Percentiles rank a stretch among this genome's conserved stretches.
phyloP scores from a whole-genome alignment of 2,797 vertebrate genomes.

The Tragelaphus eurycerus region DNA sequence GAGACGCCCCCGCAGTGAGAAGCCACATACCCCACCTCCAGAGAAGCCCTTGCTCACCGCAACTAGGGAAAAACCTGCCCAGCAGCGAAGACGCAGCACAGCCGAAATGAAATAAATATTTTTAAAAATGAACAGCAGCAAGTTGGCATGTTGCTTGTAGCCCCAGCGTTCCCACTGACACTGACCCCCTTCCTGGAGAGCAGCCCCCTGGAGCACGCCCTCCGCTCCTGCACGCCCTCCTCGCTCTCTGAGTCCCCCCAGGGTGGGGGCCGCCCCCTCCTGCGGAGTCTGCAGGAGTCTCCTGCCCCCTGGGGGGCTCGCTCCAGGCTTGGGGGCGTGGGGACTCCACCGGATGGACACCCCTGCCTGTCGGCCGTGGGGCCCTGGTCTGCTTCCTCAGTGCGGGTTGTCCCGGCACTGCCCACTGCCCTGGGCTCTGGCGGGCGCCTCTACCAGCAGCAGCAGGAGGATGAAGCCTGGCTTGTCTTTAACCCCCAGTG shows the following conservation, averaged over 20 bases:
- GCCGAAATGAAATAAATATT: neutral
- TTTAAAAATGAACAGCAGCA: fast-evolving
- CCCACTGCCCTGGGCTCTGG: fast-evolving
- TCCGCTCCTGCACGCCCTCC: neutral
- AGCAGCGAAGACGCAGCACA: too few relatives aligned
- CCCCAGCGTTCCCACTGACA: fast-evolving
- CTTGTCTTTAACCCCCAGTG: neutral
- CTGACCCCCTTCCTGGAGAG: neutral
- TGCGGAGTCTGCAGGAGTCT: neutral
- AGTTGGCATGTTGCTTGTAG: neutral
- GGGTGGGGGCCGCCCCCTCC: too few relatives aligned
- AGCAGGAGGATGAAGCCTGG: neutral
- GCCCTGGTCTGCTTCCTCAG: neutral
- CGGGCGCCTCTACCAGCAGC: fast-evolving
- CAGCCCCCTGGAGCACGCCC: fast-evolving
- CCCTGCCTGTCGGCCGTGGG: neutral
- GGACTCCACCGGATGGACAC: fast-evolving
- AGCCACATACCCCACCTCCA: neutral
- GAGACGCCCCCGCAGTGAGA: fast-evolving
- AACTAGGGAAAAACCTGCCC: neutral
- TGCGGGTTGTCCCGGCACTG: fast-evolving
- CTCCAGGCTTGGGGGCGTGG: neutral
- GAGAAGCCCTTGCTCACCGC: neutral
- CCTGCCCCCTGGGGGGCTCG: neutral
- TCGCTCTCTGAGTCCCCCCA: neutral